These are phyloP conservation scores for Globia sparganii DNA, from an alignment of 2,888 invertebrate genomes.

Conservation along the genomic window DNA sequence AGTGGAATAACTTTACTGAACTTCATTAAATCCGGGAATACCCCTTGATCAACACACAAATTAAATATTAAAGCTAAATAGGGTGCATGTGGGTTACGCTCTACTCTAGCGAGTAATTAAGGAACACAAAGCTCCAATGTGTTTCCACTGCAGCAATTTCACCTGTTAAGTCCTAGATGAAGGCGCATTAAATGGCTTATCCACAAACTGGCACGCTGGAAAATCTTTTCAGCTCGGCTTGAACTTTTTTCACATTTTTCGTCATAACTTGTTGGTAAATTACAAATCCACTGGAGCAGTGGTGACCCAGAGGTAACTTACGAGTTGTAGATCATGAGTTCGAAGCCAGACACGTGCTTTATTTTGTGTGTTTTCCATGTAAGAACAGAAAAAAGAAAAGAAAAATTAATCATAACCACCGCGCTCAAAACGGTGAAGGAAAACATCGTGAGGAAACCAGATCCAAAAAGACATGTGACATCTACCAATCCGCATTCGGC, in stretches of 20 bases:
- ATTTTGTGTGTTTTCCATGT: too few relatives aligned
- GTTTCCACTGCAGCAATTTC: not conserved
- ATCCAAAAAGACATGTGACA: too few relatives aligned
- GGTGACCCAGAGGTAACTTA: not conserved
- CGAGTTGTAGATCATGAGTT: too few relatives aligned
- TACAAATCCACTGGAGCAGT: not conserved
- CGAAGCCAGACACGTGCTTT: not conserved
- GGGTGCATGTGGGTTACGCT: not conserved
- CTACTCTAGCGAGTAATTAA: constrained; percentile 3
- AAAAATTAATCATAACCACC: not conserved
- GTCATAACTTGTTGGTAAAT: not conserved
- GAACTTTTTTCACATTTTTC: not conserved
- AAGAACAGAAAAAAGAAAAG: too few relatives aligned
- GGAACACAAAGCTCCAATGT: constrained; percentile 17
- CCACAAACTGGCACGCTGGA: not conserved
- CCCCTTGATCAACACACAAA: too few relatives aligned
- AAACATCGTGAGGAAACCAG: not conserved
- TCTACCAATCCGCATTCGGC: too few relatives aligned
- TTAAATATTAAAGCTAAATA: too few relatives aligned
- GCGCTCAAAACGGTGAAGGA: not conserved
- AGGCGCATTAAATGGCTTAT: not conserved
- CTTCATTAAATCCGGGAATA: too few relatives aligned
- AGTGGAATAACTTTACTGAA: too few relatives aligned
- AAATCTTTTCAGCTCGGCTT: not conserved
- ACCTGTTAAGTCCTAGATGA: not conserved